These are phyloP conservation scores for Drosophila histrio DNA, from an alignment of 2,888 invertebrate genomes.

Conservation along the genomic window DNA sequence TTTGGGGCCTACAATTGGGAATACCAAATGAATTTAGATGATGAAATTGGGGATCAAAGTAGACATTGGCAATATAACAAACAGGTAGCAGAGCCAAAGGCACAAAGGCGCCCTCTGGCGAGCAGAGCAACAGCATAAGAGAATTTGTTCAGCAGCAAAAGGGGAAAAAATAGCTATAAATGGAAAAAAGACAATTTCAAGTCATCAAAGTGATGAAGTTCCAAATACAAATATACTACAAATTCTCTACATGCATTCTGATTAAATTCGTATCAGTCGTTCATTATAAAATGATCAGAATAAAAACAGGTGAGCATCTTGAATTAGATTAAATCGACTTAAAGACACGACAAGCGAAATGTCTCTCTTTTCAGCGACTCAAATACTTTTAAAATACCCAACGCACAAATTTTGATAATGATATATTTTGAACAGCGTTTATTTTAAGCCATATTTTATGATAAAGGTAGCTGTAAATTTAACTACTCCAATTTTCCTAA, in stretches of 20 bases:
- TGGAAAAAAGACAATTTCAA: background rate
- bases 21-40: slow-evolving; percentile 20
- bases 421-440: no score
- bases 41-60: slow-evolving; percentile 43
- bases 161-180: background rate
- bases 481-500: slow-evolving; percentile 48
- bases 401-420: no score
- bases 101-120: slow-evolving; percentile 22
- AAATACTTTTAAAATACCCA: no score
- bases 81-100: slow-evolving; percentile 2
- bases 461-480: slow-evolving; percentile 15
- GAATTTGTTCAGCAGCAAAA: background rate
- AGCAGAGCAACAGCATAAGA: background rate
- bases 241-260: background rate
- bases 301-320: background rate
- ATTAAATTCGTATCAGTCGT: background rate
- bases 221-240: background rate
- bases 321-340: no score
- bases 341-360: no score
- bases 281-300: background rate
- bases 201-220: background rate
- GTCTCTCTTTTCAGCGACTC: no score
- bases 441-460: background rate
- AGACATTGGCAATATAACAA: background rate
- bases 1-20: slow-evolving; percentile 6